Percentiles rank a stretch among this genome's conserved stretches.
Evolutionary conservation across 2,113 vertebrate genomes (phyloP).

Genomic region (Brachionichthys hirsutus): DNA sequence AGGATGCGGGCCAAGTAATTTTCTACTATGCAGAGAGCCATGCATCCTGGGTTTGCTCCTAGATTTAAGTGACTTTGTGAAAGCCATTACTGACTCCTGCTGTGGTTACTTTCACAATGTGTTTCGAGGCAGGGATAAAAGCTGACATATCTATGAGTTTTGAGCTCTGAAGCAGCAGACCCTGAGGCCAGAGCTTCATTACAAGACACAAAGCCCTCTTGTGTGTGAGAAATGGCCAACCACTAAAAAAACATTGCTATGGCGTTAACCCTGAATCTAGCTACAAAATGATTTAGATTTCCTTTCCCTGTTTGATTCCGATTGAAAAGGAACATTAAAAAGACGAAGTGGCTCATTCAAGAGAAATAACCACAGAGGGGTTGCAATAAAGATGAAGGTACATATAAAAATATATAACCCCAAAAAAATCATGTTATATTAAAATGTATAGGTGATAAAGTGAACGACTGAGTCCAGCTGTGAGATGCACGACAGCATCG

Average conservation of each 20-base stretch:
- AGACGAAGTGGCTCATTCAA: not conserved
- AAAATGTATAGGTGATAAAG: too few relatives aligned
- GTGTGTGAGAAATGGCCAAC: constrained; percentile 35
- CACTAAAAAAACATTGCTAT: constrained; percentile 6
- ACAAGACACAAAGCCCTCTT: constrained; percentile 43
- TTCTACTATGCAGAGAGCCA: constrained; percentile 23
- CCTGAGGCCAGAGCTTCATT: constrained; percentile 45
- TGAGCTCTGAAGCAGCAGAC: constrained; percentile 31
- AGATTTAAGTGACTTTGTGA: constrained; percentile 22
- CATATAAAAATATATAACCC: too few relatives aligned
- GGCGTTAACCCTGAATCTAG: constrained; percentile 3
- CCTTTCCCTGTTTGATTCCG: not conserved
- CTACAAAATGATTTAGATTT: constrained; percentile 1
- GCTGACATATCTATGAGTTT: constrained; percentile 26
- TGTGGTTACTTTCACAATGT: constrained; percentile 22
- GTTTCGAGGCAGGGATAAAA: constrained; percentile 33
- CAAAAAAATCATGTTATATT: too few relatives aligned
- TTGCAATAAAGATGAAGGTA: not conserved
- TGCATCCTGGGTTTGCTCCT: constrained; percentile 3
- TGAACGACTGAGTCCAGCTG: not conserved
- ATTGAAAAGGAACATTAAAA: not conserved
- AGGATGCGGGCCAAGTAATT: constrained; percentile 37
- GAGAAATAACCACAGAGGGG: not conserved
- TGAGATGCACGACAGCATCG: constrained; percentile 10
- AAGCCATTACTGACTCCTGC: constrained; percentile 15